phyloP scores from a whole-genome alignment of 1,140 invertebrate species.

The Dermatophagoides farinae region DNA sequence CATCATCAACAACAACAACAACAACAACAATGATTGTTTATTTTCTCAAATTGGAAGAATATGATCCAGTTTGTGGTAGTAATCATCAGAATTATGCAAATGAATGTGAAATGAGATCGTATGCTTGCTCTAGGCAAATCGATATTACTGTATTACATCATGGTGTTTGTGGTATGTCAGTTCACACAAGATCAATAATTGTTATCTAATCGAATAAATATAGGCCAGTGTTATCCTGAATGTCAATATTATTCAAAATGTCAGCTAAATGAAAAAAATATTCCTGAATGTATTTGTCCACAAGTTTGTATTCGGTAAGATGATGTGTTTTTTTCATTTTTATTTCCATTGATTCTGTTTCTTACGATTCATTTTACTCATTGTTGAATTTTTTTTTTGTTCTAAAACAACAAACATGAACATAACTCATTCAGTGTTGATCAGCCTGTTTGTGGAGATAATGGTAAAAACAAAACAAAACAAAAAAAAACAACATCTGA shows the following conservation, averaged over 20 bases:
- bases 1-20: too few relatives aligned
- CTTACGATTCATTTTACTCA: not conserved
- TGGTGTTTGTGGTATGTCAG: slow-evolving; percentile 54
- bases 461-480: not conserved
- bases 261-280: slow-evolving; percentile 50
- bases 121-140: slow-evolving; percentile 45
- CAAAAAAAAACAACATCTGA: too few relatives aligned
- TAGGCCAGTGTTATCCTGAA: slow-evolving; percentile 31
- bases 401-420: too few relatives aligned
- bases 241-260: slow-evolving; percentile 64
- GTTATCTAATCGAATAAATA: not conserved
- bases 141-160: slow-evolving; percentile 46
- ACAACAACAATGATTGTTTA: too few relatives aligned
- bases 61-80: slow-evolving; percentile 25
- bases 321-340: not conserved
- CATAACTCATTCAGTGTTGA: not conserved
- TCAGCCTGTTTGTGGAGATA: slow-evolving; percentile 10
- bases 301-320: slow-evolving; percentile 16
- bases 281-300: slow-evolving; percentile 49
- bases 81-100: slow-evolving; percentile 63
- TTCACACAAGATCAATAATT: too few relatives aligned
- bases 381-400: not conserved
- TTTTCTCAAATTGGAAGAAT: not conserved
- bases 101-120: slow-evolving; percentile 51
- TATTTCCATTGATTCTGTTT: not conserved